phyloP scores from a whole-genome alignment of 92 coral and sea anemone genomes.

The Muricea muricata region DNA sequence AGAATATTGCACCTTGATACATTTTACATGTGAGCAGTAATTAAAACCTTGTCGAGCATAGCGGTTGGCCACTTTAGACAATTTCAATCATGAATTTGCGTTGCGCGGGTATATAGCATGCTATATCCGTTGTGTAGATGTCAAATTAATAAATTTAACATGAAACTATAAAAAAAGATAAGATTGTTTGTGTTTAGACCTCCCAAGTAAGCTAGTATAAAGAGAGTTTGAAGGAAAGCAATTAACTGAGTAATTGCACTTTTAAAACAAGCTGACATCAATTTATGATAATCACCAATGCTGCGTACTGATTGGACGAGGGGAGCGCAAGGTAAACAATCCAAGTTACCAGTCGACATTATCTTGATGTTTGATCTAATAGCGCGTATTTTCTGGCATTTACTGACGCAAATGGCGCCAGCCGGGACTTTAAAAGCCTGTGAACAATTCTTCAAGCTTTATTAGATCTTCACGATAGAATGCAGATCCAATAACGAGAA shows the following conservation, averaged over 20 bases:
- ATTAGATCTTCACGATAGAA: constrained; percentile 53
- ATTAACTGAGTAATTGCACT: constrained; percentile 58
- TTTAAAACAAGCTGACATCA: constrained; percentile 95
- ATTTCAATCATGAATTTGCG: background rate
- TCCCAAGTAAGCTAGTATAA: constrained; percentile 44
- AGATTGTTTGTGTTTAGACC: constrained; percentile 51
- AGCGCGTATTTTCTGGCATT: constrained; percentile 45
- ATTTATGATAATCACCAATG: constrained; percentile 49
- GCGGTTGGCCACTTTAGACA: constrained; percentile 13
- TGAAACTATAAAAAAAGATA: constrained; percentile 46
- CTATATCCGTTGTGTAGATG: background rate
- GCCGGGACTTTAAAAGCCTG: constrained; percentile 68
- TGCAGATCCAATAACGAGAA: constrained; percentile 72
- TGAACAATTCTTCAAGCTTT: constrained; percentile 55
- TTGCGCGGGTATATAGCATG: background rate
- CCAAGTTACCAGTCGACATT: constrained; percentile 41
- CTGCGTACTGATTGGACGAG: constrained; percentile 72
- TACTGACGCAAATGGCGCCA: constrained; percentile 62
- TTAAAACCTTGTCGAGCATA: constrained; percentile 23
- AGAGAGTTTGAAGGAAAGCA: constrained; percentile 45
- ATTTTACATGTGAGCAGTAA: constrained; percentile 37
- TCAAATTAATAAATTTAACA: constrained; percentile 30
- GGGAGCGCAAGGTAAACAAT: constrained; percentile 36
- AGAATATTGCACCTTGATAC: constrained; percentile 22
- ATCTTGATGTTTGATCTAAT: constrained; percentile 48